Percentiles rank a stretch among this genome's conserved stretches.
Evolutionary conservation across 2,113 vertebrate species (phyloP).

Genomic region (Alethe diademata): DNA sequence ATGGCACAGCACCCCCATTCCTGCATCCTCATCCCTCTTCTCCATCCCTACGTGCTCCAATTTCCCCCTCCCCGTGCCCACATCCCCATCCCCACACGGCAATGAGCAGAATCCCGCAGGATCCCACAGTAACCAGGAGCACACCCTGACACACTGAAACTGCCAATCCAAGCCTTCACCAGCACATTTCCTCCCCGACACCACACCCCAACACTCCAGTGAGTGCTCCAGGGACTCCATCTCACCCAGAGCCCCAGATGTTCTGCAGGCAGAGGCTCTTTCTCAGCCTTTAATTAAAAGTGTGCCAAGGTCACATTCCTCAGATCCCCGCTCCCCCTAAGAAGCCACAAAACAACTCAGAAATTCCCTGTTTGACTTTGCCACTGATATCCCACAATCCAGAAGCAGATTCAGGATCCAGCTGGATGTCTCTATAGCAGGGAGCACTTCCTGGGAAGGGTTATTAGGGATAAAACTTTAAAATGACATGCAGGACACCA

Average conservation of each 20-base stretch:
- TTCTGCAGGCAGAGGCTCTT: neutral
- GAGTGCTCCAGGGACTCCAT: fast-evolving
- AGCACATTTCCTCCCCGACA: fast-evolving
- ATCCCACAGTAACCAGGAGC: neutral
- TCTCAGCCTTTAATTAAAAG: neutral
- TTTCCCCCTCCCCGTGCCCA: neutral
- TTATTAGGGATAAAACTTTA: neutral
- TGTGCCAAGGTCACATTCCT: neutral
- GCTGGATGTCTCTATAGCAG: fast-evolving
- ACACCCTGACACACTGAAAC: fast-evolving
- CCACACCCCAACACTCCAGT: fast-evolving
- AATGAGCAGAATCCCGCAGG: neutral
- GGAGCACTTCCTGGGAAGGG: neutral
- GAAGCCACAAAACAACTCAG: neutral
- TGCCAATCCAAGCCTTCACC: neutral
- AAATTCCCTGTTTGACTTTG: fast-evolving
- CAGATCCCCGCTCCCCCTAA: neutral
- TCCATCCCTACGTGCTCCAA: no score
- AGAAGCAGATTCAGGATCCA: neutral
- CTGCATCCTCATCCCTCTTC: no score
- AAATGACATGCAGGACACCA: fast-evolving
- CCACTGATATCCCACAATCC: neutral
- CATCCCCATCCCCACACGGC: neutral
- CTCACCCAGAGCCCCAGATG: neutral
- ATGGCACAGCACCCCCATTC: neutral